Evolutionary conservation across 2,888 invertebrate species (phyloP).

Genomic region (Mamestra brassicae): DNA sequence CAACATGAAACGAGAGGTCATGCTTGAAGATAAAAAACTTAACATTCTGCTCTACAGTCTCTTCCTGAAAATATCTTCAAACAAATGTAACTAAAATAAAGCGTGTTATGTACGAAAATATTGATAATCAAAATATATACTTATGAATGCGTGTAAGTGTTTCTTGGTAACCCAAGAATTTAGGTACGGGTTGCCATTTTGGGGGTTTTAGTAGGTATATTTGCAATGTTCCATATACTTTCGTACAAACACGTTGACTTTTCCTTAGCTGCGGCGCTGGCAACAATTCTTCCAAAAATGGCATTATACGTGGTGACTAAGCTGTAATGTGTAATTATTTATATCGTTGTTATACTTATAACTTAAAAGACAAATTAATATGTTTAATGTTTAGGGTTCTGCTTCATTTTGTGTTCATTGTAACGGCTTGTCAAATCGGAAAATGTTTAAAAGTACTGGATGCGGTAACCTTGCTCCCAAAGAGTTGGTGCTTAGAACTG

Average conservation of each 20-base stretch:
- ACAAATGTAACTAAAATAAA: neutral
- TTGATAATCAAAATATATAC: neutral
- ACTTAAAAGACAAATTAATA: conserved; percentile 50
- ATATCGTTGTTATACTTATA: conserved; percentile 52
- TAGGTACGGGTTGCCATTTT: neutral
- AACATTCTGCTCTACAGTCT: conserved; percentile 17
- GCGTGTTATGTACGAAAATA: conserved; percentile 32
- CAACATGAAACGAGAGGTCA: conserved; percentile 46
- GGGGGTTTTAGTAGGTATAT: too few species aligned
- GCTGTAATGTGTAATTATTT: conserved; percentile 52
- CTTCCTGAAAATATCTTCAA: conserved; percentile 35
- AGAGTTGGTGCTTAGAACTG: neutral
- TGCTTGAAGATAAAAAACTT: conserved; percentile 21
- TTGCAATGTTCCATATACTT: neutral
- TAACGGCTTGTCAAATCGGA: neutral
- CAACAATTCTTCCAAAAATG: conserved; percentile 39
- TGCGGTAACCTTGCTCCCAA: neutral
- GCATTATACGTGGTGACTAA: conserved; percentile 37
- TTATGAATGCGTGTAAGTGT: neutral
- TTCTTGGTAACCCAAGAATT: neutral
- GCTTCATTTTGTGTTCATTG: conserved; percentile 47
- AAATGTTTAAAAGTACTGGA: conserved; percentile 1
- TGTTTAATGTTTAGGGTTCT: conserved; percentile 50
- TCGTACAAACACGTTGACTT: conserved; percentile 30
- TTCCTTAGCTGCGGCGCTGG: conserved; percentile 39